These are phyloP conservation scores for Brachystomella parvula DNA, from an alignment of 1,140 invertebrate species.

Conservation along the genomic window DNA sequence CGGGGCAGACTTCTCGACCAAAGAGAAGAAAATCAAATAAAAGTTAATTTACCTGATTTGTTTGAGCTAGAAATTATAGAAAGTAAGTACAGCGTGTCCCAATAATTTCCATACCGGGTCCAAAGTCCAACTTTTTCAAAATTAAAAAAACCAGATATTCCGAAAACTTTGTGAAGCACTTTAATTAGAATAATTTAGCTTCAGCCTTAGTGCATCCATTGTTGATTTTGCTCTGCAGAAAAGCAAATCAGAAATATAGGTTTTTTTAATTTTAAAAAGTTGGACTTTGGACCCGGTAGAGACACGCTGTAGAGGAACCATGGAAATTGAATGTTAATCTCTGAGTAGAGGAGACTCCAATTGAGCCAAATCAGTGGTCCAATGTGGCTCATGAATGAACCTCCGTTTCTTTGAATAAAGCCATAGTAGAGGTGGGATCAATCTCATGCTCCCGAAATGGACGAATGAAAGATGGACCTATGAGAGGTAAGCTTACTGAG, in stretches of 20 bases:
- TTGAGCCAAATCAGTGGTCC: constrained; percentile 44
- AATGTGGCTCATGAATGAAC: constrained; percentile 91
- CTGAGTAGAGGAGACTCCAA: constrained; percentile 13
- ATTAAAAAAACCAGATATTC: too few relatives aligned
- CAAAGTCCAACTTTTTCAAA: too few relatives aligned
- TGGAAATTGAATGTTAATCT: constrained; percentile 29
- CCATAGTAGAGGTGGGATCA: constrained; percentile 97
- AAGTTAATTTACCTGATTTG: constrained; percentile 92
- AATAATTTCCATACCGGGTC: too few relatives aligned
- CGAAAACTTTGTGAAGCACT: too few relatives aligned
- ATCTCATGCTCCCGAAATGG: constrained; percentile 98
- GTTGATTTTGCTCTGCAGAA: too few relatives aligned
- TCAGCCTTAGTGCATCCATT: too few relatives aligned
- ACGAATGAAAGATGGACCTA: constrained; percentile 88
- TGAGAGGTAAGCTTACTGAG: constrained; percentile 77
- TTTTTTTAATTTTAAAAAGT: too few relatives aligned
- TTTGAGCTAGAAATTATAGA: constrained; percentile 91
- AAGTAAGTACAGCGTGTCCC: constrained; percentile 73
- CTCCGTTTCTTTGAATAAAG: constrained; percentile 98
- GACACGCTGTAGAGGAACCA: constrained; percentile 90
- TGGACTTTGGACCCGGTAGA: too few relatives aligned
- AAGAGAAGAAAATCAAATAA: too few relatives aligned
- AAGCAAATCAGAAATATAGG: too few relatives aligned
- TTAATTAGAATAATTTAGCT: too few relatives aligned
- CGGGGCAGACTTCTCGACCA: too few relatives aligned